Evolutionary conservation across 2,797 vertebrate genomes (phyloP).

Genomic region (Anguilla megastoma): DNA sequence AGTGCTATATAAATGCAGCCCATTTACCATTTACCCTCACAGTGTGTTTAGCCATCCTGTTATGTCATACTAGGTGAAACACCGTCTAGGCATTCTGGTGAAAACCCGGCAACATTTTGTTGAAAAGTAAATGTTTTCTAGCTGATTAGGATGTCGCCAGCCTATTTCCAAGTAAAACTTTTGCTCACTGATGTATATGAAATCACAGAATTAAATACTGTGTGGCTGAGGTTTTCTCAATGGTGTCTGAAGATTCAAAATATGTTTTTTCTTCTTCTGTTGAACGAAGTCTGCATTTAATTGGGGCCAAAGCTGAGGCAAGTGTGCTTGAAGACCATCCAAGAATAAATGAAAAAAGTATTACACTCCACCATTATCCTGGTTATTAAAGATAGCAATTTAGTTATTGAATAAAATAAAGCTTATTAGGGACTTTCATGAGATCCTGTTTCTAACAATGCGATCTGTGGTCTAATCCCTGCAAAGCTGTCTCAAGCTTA

Average conservation of each 20-base stretch:
- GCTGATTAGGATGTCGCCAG: too few relatives aligned
- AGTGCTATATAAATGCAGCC: too few relatives aligned
- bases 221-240: neutral
- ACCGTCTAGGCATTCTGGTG: neutral
- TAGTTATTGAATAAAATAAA: slow-evolving; percentile 65
- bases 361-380: slow-evolving; percentile 24
- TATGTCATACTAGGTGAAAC: neutral
- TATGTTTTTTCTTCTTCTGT: neutral
- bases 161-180: neutral
- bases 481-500: slow-evolving; percentile 70
- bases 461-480: slow-evolving; percentile 51
- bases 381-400: slow-evolving; percentile 47
- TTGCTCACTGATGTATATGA: neutral
- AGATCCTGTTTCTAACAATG: slow-evolving; percentile 52
- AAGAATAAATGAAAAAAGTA: slow-evolving; percentile 15
- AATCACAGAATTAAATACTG: neutral
- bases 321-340: neutral
- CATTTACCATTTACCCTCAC: too few relatives aligned
- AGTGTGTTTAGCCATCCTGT: too few relatives aligned
- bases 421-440: slow-evolving; percentile 55
- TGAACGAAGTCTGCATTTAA: neutral
- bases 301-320: neutral
- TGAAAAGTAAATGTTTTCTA: neutral
- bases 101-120: neutral
- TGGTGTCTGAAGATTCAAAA: neutral